These are phyloP conservation scores for Paedocypris sp. DNA, from an alignment of 2,113 vertebrate species.

Conservation along the genomic window DNA sequence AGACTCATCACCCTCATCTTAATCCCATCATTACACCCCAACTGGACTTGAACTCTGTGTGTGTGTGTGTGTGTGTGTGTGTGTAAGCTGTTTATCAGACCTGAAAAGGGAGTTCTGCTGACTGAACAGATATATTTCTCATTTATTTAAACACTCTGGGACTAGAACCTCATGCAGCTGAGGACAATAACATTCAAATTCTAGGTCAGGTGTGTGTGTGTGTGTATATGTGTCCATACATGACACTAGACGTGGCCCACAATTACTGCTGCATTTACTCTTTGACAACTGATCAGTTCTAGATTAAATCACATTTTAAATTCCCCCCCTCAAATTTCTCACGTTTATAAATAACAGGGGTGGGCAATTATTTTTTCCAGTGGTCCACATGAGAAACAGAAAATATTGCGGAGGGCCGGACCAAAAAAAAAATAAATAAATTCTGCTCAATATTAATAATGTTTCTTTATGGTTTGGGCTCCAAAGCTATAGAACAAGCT, in stretches of 20 bases:
- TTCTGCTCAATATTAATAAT: no score
- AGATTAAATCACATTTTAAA: no score
- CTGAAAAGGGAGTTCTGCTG: conserved; percentile 15
- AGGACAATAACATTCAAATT: background rate
- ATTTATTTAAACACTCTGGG: conserved; percentile 1
- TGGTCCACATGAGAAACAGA: no score
- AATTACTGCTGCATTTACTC: conserved; percentile 10
- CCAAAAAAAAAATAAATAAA: no score
- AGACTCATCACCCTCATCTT: background rate
- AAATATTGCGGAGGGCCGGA: no score
- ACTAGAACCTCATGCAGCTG: background rate
- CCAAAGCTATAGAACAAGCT: no score
- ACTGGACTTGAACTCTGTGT: background rate
- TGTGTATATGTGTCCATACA: background rate
- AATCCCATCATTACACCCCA: background rate
- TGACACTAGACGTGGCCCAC: conserved; percentile 5
- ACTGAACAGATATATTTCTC: conserved; percentile 17
- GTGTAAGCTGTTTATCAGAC: background rate
- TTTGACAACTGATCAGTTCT: conserved; percentile 12
- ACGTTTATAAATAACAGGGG: no score
- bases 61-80: background rate
- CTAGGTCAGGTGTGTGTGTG: background rate
- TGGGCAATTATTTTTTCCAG: no score
- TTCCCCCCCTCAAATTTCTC: no score
- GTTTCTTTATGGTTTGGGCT: no score